Base-by-base conservation (phyloP, 2,797 vertebrate species). In the Vireo griseus region DNA sequence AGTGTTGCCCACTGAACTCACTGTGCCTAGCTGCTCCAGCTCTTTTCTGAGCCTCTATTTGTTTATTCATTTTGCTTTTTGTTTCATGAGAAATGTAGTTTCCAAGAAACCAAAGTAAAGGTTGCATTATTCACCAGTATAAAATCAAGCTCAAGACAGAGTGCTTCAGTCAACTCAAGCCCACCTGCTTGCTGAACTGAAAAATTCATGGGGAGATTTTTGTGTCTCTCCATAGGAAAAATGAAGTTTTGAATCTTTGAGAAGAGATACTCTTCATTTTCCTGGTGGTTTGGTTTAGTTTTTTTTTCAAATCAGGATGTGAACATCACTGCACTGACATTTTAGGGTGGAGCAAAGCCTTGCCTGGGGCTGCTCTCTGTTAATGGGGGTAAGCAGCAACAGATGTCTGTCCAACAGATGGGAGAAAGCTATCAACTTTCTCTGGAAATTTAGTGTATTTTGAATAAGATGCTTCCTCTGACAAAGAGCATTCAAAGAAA, bases 21-120 rank as follows among this genome's bases (percentile, higher is more conserved):
- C 20, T 5, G 0, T 35, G 25, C 35, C 33, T 52, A 21, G 75
- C 18, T 45, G 31, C 33, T 68, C 48, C 5, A 0, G 0, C 57
- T 67, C 45, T 74, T 48, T 67, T 54, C 29, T 17, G 52, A 61
- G 48, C 39, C 26, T 68, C 20, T 59, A 6, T 45, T 78, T 54
- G 13, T 74, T 91, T 25, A 5, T 76, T 76, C 5, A 2, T 71
- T 92, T 87, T 71, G 16, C 18, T 63, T 71, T 83, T 58, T 57
- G 25, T 80, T 92, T 90, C 28, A 50, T 84, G 73, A 78, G 44
- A 62, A 78, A 54, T n/a, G 25, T 31, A 55, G 14, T 25, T 79
- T 54, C 11, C 25, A 67, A 47, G 40, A 69, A 69, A 52, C 7
- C 17, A n/a, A 57, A 79, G n/a, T 21, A 31, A 85, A 79, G 11